Evolutionary conservation across 2,888 invertebrate genomes (phyloP).

Genomic region (Eupelmus urozonus): DNA sequence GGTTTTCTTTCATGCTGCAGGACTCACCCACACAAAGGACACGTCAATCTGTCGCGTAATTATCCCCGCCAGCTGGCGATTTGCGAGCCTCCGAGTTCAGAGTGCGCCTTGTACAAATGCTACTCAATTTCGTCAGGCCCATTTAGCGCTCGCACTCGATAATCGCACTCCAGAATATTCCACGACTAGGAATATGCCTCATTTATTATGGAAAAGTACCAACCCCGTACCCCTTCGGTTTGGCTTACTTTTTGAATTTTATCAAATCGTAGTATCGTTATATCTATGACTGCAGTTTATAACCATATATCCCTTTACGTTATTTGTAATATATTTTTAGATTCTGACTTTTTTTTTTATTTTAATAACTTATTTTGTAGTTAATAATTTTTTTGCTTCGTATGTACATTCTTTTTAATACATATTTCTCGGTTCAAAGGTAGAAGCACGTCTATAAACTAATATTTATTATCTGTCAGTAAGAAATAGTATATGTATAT

Average conservation of each 20-base stretch:
- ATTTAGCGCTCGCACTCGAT: slow-evolving; percentile 28
- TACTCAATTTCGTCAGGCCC: slow-evolving; percentile 54
- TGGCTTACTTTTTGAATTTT: neutral
- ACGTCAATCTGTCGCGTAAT: slow-evolving; percentile 64
- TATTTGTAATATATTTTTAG: no score
- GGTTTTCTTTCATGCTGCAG: slow-evolving; percentile 64
- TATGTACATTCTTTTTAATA: no score
- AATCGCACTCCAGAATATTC: slow-evolving; percentile 14
- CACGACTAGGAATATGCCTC: neutral
- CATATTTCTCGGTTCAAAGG: no score
- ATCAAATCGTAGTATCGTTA: no score
- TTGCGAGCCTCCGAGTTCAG: slow-evolving; percentile 25
- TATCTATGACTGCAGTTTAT: no score
- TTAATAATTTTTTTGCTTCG: no score
- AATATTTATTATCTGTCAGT: no score
- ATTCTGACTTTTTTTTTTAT: no score
- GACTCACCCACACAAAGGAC: slow-evolving; percentile 63
- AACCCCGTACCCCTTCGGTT: neutral
- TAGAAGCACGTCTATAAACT: no score
- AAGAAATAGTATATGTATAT: no score
- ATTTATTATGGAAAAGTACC: slow-evolving; percentile 25
- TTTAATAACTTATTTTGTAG: no score
- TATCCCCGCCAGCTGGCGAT: slow-evolving; percentile 59
- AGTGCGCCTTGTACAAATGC: slow-evolving; percentile 47
- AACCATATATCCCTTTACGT: no score